Evolutionary conservation across 2,113 vertebrate genomes (phyloP), one percentile per base, ranked within the genome.

Genomic region (Myxocyprinus asiaticus): DNA sequence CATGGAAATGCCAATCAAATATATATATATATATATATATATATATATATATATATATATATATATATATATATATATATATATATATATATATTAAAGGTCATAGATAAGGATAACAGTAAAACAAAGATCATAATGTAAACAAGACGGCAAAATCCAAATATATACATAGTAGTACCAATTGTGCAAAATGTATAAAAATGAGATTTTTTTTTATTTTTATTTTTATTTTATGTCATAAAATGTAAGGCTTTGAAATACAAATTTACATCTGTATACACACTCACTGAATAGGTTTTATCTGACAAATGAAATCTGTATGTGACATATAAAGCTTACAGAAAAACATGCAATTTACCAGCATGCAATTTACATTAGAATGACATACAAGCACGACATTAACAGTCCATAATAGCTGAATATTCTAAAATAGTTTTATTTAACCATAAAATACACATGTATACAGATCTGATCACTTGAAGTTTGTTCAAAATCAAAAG

Each of bases 1-100:
- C 56, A 67, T 81, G 83, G 71, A 66, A 79, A 79, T 43, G 11
- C 70, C 76, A 80, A 80, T 15, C 33, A 33, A 33, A 33, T 33
- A 33, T 33, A n/a, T n/a, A n/a, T n/a, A n/a, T n/a, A n/a, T n/a
- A n/a, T n/a, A n/a, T n/a, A n/a, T n/a, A n/a, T n/a, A n/a, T n/a
- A n/a, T n/a, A n/a, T n/a, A n/a, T n/a, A n/a, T n/a, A n/a, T n/a
- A n/a, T n/a, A n/a, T n/a, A n/a, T n/a, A n/a, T n/a, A n/a, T n/a
- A n/a, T n/a, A n/a, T n/a, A n/a, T n/a, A n/a, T n/a, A n/a, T n/a
- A n/a, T n/a, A n/a, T n/a, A n/a, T n/a, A n/a, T n/a, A n/a, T n/a
- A n/a, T n/a, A n/a, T n/a, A n/a, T n/a, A n/a, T n/a, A n/a, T 33
- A 1, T 33, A 1, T 33, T 33, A 33, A 33, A 33, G 22, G 22